These are phyloP conservation scores for Tachycineta bicolor DNA, from an alignment of 2,113 vertebrate species.

Conservation along the genomic window DNA sequence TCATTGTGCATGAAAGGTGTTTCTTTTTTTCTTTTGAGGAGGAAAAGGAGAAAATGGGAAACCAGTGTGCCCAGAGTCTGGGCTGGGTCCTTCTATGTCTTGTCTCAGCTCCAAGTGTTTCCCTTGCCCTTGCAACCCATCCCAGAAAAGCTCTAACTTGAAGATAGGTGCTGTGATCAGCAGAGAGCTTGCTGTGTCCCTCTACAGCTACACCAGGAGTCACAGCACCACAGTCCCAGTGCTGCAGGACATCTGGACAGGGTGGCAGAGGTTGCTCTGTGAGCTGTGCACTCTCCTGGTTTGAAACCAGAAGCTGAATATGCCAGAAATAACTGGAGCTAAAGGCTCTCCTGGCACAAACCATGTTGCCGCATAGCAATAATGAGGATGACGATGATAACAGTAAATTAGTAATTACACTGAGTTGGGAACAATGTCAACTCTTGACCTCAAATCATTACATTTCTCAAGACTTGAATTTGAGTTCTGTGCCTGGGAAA, in stretches of 20 bases:
- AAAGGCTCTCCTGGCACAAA: background rate
- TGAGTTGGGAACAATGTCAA: background rate
- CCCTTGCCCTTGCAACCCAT: background rate
- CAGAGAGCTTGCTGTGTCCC: fast-evolving
- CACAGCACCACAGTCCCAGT: background rate
- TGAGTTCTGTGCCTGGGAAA: background rate
- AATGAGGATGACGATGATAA: background rate
- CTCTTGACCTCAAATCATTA: background rate
- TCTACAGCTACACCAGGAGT: fast-evolving
- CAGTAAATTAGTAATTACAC: background rate
- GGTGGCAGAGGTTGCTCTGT: background rate
- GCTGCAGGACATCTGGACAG: background rate
- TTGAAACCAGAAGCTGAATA: background rate
- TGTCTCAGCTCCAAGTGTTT: background rate
- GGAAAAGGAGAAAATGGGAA: background rate
- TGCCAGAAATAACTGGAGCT: background rate
- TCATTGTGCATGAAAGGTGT: background rate
- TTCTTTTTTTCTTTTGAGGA: background rate
- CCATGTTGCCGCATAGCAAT: background rate
- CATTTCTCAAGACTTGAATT: background rate
- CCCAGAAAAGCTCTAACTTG: fast-evolving
- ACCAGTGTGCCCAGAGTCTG: fast-evolving
- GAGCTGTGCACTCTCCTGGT: background rate
- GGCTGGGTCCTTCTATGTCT: background rate
- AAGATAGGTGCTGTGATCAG: fast-evolving